Evolutionary conservation across 2,888 invertebrate genomes (phyloP).

Genomic region (Halictus quadricinctus): DNA sequence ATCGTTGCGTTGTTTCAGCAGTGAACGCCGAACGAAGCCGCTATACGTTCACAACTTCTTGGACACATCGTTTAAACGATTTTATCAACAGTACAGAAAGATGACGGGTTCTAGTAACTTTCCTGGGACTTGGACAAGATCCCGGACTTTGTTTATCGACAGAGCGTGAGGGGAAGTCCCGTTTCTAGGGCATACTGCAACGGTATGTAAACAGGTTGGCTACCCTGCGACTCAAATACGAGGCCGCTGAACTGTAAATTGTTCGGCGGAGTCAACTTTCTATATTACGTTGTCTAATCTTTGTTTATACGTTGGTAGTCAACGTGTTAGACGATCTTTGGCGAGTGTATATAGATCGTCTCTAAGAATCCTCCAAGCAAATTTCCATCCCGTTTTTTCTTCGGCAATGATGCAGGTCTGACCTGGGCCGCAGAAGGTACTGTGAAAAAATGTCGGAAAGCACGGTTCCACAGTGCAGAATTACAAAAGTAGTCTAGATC

Average conservation of each 20-base stretch:
- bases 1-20: slow-evolving; percentile 10
- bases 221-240: background rate
- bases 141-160: background rate
- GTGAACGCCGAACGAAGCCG: background rate
- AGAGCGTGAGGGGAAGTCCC: background rate
- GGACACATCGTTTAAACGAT: background rate
- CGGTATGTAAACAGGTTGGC: background rate
- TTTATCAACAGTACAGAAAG: background rate
- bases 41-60: background rate
- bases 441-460: background rate
- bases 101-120: background rate
- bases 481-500: slow-evolving; percentile 65
- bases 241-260: background rate
- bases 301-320: background rate
- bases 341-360: background rate
- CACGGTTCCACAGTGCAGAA: background rate
- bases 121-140: slow-evolving; percentile 25
- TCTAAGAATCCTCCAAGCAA: background rate
- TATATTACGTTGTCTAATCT: background rate
- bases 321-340: background rate
- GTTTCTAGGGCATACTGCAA: background rate
- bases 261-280: background rate
- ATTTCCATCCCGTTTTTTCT: background rate
- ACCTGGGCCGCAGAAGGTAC: background rate
- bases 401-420: too few species aligned